A percentile compares a stretch with the other conserved stretches of the same genome.
Conservation (phyloP, 2,888 invertebrate species). For the Pachycephus smyrnensis region DNA sequence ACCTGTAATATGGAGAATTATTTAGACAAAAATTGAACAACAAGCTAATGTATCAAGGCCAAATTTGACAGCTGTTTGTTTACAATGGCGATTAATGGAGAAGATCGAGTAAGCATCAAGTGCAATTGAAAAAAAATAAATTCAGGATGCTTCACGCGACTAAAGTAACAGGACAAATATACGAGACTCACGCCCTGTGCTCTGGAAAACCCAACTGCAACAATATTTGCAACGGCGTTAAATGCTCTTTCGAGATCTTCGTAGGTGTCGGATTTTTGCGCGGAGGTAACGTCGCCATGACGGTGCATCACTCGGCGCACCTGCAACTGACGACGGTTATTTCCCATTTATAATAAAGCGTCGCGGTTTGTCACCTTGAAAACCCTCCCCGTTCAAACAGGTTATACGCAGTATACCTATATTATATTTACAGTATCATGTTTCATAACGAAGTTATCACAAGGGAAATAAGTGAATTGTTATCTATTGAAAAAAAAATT, state of each 20-base stretch:
- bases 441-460: neutral
- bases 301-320: slow-evolving; percentile 40
- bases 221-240: slow-evolving; percentile 83
- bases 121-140: neutral
- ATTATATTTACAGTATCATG: neutral
- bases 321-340: neutral
- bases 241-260: slow-evolving; percentile 79
- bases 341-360: neutral
- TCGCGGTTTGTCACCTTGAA: neutral
- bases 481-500: neutral
- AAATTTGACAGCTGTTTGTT: slow-evolving; percentile 55
- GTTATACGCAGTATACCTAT: neutral
- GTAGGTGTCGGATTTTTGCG: slow-evolving; percentile 80
- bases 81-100: slow-evolving; percentile 27
- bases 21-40: neutral
- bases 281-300: slow-evolving; percentile 83
- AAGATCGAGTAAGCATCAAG: neutral
- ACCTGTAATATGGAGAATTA: neutral
- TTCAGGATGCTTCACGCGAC: slow-evolving; percentile 7
- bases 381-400: neutral
- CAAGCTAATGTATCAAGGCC: neutral
- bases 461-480: neutral
- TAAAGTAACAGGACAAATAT: slow-evolving; percentile 14
- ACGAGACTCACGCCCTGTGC: slow-evolving; percentile 83
- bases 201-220: slow-evolving; percentile 91